phyloP scores from a whole-genome alignment of 2,888 invertebrate species.

The Spicauda simplicius region DNA sequence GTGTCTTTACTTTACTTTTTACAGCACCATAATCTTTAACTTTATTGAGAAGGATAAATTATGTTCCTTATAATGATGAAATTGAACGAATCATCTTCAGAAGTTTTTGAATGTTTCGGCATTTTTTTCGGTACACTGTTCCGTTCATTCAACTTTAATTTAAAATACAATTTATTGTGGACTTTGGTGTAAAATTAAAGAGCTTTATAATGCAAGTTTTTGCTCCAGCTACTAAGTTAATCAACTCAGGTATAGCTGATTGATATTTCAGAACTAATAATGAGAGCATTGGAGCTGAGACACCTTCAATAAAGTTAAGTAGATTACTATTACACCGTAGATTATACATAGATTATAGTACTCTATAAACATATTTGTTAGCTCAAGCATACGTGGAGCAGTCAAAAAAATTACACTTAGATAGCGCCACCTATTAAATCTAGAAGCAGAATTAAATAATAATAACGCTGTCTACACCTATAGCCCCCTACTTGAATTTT shows the following conservation, averaged over 20 bases:
- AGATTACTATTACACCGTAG: too few species aligned
- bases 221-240: not conserved
- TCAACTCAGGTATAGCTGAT: not conserved
- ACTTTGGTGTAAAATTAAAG: not conserved
- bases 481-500: too few species aligned
- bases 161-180: not conserved
- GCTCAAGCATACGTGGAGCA: too few species aligned
- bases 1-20: conserved; percentile 26
- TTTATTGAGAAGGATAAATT: conserved; percentile 36
- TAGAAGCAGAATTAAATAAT: too few species aligned
- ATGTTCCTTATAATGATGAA: conserved; percentile 8
- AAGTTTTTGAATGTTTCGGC: conserved; percentile 9
- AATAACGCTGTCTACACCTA: too few species aligned
- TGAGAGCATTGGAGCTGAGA: too few species aligned
- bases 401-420: too few species aligned
- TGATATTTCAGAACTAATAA: not conserved
- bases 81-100: conserved; percentile 23
- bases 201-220: not conserved
- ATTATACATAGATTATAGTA: too few species aligned
- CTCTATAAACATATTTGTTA: too few species aligned
- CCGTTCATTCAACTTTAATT: conserved; percentile 1
- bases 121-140: not conserved
- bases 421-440: too few species aligned
- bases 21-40: conserved; percentile 25
- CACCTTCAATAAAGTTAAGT: too few species aligned